Evolutionary conservation across 2,888 invertebrate genomes (phyloP), one percentile per base, ranked within the genome.

Genomic region (Euphydryas editha): DNA sequence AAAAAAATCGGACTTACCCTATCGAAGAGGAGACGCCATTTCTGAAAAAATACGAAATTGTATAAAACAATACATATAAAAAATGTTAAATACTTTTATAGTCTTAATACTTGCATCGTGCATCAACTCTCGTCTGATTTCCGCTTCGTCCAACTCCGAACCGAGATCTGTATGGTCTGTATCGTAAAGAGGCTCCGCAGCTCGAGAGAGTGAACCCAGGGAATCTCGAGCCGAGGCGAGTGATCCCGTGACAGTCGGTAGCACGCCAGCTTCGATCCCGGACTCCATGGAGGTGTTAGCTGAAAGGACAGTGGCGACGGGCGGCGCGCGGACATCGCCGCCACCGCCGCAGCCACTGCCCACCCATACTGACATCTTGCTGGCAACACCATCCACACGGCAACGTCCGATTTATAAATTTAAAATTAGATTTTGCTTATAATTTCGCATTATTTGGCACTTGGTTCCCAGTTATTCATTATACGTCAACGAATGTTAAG

Each of bases 21-120:
- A 87, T 97, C 97, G 83, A 97, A 97, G 71, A 97, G 94, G 71
- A 96, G 94, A 75, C 97, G 95, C 97, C 97, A 97, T 96, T 97
- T 97, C 97, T 97, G 94, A 15, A 70, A 94, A 94, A 49, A 4
- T 3, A 56, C n/a, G n/a, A 1, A 39, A 13, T 18, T 36, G 51
- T 18, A 47, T n/a, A 17, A 7, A 44, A n/a, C 13, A 47, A 18
- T 46, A 17, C 8, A 39, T 39, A 11, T 39, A 39, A 39, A 11
- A 10, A 39, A 39, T 13, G 30, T 8, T 30, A 10, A 15, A 13
- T 39, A 11, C 15, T 10, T 1, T 39, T 10, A 11, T 39, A 1
- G 15, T 30, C 36, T 21, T 39, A 44, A 24, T 62, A 93, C 96
- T 94, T 87, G 97, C 97, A 90, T 97, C 97, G 85, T 96, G 95